A percentile compares a stretch with the other conserved stretches of the same genome.
Conservation (phyloP, 2,797 vertebrate genomes). For the Phrynocephalus forsythii region DNA sequence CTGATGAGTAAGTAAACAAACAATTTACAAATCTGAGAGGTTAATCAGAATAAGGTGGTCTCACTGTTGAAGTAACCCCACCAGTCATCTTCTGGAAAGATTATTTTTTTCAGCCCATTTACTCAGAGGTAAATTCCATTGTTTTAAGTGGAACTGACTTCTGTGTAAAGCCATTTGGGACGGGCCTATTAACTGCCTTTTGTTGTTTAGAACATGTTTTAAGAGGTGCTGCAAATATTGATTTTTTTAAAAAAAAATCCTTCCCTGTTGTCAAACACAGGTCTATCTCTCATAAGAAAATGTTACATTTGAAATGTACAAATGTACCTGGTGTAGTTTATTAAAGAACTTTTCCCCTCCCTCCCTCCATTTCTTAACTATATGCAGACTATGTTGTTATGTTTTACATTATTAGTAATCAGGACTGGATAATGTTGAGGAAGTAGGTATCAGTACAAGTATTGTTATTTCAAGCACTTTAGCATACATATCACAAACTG, state of each 20-base stretch:
- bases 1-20: constrained; percentile 53
- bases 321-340: constrained; percentile 69
- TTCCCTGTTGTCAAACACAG: constrained; percentile 49
- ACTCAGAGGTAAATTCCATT: background rate
- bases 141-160: constrained; percentile 1
- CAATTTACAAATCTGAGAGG: constrained; percentile 60
- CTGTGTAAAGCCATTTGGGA: constrained; percentile 2
- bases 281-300: constrained; percentile 56
- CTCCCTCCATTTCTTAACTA: constrained; percentile 36
- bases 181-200: constrained; percentile 51
- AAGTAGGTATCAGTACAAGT: constrained; percentile 68
- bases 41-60: constrained; percentile 39
- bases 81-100: constrained; percentile 46
- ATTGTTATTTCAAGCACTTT: constrained; percentile 84
- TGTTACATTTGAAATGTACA: constrained; percentile 75
- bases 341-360: constrained; percentile 25
- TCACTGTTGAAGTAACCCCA: constrained; percentile 41
- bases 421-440: constrained; percentile 77
- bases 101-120: background rate
- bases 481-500: constrained; percentile 78
- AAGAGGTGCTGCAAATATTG: constrained; percentile 4
- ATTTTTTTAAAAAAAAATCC: background rate
- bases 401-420: constrained; percentile 69
- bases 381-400: constrained; percentile 73
- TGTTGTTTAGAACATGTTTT: constrained; percentile 54